Base-by-base conservation (phyloP, 2,113 vertebrate species). In the Oncorhynchus tshawytscha region DNA sequence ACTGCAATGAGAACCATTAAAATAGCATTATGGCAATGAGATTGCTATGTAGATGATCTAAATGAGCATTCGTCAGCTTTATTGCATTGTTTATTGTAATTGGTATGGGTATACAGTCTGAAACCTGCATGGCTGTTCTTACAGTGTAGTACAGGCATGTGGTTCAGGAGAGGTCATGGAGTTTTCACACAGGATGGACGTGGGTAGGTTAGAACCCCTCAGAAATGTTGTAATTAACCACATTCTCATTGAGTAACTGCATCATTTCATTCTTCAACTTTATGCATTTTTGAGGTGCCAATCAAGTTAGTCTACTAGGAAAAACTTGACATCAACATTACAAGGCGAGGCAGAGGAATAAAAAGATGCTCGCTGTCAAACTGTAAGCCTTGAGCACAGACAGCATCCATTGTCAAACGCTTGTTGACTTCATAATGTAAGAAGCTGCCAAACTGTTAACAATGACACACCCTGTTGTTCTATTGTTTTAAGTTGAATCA, bases 11-110 rank as follows among this genome's bases (percentile, higher is more conserved):
- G 82, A 83, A 68, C 79, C 84, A 84, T 88, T 86, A 87, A 79
- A 88, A 62, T 62, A 74, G 79, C 82, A 85, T 89, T 88, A 90
- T 81, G 79, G 54, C 67, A 75, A 81, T 84, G 12, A 20, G 81
- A 90, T 82, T 79, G 78, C 72, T 7, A 67, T 71, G 76, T 74
- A 85, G 70, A 83, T 82, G 65, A 85, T 77, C 77, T 83, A 88
- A 91, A 87, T 82, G 81, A 82, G 81, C 77, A 57, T 80, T 88
- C 86, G 82, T 87, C 86, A 82, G 87, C 67, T 83, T 85, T 81
- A 88, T 89, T 73, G 74, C 74, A 15, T 45, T 81, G 71, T 75
- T 54, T 75, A 57, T 67, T 54, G 60, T 31, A 34, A 20, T 72
- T 82, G 80, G 82, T 81, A 76, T 77, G 78, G 81, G 78, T 76